Conservation (phyloP, 2,113 vertebrate genomes). For the Dasyurus viverrinus region DNA sequence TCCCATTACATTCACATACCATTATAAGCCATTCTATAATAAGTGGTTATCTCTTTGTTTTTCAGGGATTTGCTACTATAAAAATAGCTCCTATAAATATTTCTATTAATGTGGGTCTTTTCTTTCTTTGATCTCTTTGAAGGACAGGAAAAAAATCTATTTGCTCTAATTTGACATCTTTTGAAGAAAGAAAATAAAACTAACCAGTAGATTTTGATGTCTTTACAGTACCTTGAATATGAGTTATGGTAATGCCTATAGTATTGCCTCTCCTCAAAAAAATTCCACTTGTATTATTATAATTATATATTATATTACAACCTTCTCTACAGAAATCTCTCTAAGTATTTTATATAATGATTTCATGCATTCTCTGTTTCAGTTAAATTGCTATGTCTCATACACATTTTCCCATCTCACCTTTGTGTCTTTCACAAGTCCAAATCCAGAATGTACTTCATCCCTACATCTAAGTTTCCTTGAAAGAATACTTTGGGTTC, state of each 20-base stretch:
- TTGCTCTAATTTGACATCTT: neutral
- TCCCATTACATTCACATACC: neutral
- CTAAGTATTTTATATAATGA: no score
- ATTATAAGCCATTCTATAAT: neutral
- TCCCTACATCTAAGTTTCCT: no score
- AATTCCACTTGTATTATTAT: neutral
- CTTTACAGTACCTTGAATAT: neutral
- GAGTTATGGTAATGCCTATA: neutral
- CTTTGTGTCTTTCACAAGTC: no score
- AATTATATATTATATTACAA: neutral
- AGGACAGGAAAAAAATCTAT: neutral
- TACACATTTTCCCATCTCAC: no score
- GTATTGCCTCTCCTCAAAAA: neutral
- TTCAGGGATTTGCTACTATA: neutral
- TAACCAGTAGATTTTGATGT: neutral
- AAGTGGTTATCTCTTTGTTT: neutral
- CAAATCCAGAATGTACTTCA: no score
- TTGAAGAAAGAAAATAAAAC: slow-evolving; percentile 32
- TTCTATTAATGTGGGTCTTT: neutral
- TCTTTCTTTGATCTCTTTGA: neutral
- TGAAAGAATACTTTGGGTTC: no score
- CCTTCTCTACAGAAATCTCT: no score
- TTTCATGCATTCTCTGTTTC: no score
- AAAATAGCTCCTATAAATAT: neutral
- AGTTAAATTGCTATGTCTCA: no score